Evolutionary conservation across 2,797 vertebrate genomes (phyloP).

Genomic region (Leptoclinus maculatus): DNA sequence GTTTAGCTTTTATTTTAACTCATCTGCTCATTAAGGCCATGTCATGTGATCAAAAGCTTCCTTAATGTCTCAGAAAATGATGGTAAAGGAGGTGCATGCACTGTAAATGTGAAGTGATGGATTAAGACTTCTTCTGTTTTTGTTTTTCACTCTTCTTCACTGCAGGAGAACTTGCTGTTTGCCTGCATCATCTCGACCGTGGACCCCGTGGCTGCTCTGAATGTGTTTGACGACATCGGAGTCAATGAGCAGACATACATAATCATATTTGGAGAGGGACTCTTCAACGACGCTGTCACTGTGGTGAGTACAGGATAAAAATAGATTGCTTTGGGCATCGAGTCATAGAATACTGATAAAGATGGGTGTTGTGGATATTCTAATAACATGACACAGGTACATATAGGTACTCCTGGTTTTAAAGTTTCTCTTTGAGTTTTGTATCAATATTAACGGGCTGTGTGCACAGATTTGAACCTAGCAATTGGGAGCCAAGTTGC

Average conservation of each 20-base stretch:
- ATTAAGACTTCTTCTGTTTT: background rate
- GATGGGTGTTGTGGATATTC: background rate
- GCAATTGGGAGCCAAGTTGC: conserved; percentile 26
- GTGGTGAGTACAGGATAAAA: conserved; percentile 85
- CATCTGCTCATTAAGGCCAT: background rate
- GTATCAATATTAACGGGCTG: background rate
- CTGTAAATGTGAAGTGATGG: too few relatives aligned
- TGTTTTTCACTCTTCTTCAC: background rate
- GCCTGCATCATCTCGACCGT: conserved; percentile 93
- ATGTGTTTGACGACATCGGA: conserved; percentile 92
- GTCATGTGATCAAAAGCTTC: background rate
- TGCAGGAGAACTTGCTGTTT: conserved; percentile 89
- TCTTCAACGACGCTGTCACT: conserved; percentile 94
- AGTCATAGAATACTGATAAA: background rate
- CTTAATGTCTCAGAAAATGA: background rate
- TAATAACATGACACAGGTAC: background rate
- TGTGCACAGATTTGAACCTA: background rate
- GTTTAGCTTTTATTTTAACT: background rate
- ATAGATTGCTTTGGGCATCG: background rate
- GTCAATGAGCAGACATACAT: conserved; percentile 95
- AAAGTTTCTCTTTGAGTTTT: background rate
- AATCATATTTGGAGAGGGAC: conserved; percentile 93
- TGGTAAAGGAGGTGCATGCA: too few relatives aligned
- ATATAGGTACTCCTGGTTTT: background rate
- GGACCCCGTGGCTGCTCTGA: conserved; percentile 92